Evolutionary conservation across 2,113 vertebrate species (phyloP), one percentile per base, ranked within the genome.

Genomic region (Pseudolaguvia tuberculata): DNA sequence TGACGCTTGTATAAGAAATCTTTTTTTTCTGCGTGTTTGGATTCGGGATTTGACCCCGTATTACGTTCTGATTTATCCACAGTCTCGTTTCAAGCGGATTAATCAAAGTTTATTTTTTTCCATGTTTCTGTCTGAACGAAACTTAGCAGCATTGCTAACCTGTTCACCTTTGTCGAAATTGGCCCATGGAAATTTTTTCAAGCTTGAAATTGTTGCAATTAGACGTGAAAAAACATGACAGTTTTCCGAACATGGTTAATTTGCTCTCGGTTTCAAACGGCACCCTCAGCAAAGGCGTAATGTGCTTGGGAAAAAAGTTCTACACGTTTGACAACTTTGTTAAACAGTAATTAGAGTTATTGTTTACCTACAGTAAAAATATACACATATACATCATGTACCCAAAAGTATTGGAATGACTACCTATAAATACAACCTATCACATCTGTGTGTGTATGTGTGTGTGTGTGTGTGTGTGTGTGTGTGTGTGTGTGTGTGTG

Each of bases 201-300:
- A 89, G 89, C 90, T 86, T 91, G 88, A 92, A 92, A 91, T 90
- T 90, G 85, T 88, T 75, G 71, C 87, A 88, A 91, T 90, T 90
- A 89, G 87, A 85, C 80, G 85, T 78, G 88, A 89, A 89, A 88
- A 42, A 42, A 42, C 86, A 63, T 52, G 81, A 83, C 85, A 25
- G 61, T 42, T 70, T 87, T 88, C 78, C 42, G 77, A 84, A 83
- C 80, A 85, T 89, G 87, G 89, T 91, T 89, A 88, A 88, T 91
- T 88, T 87, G 77, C 76, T 58, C 62, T 47, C 48, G 25, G 25
- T 63, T 68, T 75, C 57, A 57, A 67, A 62, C 27, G 27, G 27
- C 31, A 39, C 25, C 27, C 25, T 4, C 15, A 58, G 39, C 7
- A n/a, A 56, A 27, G 21, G 21, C 25, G 1, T 27, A 42, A 15